phyloP scores from a whole-genome alignment of 1,140 invertebrate species.

The Planococcus citri region DNA sequence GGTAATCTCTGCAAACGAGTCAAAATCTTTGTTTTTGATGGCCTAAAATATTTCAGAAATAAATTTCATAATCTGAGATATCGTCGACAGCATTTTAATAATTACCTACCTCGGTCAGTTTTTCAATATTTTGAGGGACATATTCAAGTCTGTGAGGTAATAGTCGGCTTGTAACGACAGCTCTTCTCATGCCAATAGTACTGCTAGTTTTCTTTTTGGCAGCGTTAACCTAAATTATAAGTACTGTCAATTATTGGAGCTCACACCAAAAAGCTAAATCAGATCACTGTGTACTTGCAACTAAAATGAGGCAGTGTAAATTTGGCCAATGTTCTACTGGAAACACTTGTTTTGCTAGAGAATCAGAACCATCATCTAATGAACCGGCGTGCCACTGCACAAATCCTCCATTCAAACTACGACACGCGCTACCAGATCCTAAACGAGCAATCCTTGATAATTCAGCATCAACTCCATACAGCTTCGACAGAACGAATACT shows the following conservation, averaged over 20 bases:
- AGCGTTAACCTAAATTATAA: constrained; percentile 55
- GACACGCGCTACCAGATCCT: constrained; percentile 93
- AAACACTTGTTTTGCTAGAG: constrained; percentile 62
- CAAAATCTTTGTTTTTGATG: constrained; percentile 69
- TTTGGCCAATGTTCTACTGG: constrained; percentile 75
- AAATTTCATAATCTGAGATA: background rate
- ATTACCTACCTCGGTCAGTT: background rate
- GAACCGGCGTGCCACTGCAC: constrained; percentile 60
- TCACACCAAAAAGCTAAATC: constrained; percentile 2
- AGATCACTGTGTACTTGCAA: constrained; percentile 44
- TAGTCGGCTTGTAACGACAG: constrained; percentile 69
- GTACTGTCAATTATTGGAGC: constrained; percentile 15
- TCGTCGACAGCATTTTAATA: background rate
- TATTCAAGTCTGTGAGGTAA: constrained; percentile 58
- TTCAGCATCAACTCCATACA: constrained; percentile 67
- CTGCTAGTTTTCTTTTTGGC: constrained; percentile 75
- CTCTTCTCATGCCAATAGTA: constrained; percentile 79
- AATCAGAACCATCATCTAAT: constrained; percentile 60
- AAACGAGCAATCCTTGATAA: constrained; percentile 69
- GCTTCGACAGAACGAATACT: constrained; percentile 58
- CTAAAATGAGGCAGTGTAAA: constrained; percentile 77
- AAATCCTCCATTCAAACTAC: constrained; percentile 90
- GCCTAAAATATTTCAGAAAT: constrained; percentile 39
- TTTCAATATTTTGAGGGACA: constrained; percentile 44
- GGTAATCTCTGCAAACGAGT: constrained; percentile 78